These are phyloP conservation scores for Ceyx margarethae DNA, from an alignment of 2,113 vertebrate species.

Conservation along the genomic window DNA sequence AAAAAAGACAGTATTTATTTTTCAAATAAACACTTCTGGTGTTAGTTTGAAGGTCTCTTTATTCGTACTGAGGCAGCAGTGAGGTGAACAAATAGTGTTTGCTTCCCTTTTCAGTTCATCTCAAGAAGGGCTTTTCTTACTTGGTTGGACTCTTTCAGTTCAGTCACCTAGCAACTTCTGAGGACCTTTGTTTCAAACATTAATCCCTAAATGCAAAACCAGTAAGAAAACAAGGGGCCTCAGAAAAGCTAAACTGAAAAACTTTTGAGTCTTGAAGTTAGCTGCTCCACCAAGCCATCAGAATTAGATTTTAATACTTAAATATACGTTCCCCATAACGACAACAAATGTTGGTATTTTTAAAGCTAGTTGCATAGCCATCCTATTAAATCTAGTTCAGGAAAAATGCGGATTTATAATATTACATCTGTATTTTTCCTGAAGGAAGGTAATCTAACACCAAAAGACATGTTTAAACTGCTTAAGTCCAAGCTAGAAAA, in stretches of 20 bases:
- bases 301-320: not conserved
- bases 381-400: accelerated
- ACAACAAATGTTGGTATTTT: accelerated
- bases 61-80: not conserved
- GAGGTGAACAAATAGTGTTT: conserved; percentile 45
- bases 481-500: not conserved
- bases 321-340: not conserved
- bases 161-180: conserved; percentile 43
- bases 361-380: not conserved
- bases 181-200: not conserved
- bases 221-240: not conserved
- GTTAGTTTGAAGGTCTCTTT: conserved; percentile 1
- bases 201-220: not conserved
- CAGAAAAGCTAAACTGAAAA: not conserved
- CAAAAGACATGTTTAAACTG: not conserved
- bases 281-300: not conserved
- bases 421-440: not conserved
- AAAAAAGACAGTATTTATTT: conserved; percentile 31
- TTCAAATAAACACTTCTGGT: not conserved
- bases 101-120: conserved; percentile 38
- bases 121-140: conserved; percentile 31
- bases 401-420: not conserved
- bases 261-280: accelerated
- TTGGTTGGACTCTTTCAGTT: not conserved
- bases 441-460: not conserved